These are phyloP conservation scores for Gonatopus flavifemur DNA, from an alignment of 1,140 invertebrate genomes.

Conservation along the genomic window DNA sequence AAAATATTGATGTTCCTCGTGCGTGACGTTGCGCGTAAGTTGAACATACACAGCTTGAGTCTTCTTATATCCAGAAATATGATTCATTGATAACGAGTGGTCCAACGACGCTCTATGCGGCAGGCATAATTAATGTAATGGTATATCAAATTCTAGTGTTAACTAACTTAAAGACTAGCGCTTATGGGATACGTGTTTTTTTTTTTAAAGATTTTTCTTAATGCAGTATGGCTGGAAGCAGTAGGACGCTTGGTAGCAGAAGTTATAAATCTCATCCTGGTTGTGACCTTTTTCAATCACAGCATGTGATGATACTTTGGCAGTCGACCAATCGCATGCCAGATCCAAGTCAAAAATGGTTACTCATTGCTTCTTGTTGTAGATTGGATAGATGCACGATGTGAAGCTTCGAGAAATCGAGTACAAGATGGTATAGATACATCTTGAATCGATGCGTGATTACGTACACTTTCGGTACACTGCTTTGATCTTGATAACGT, in stretches of 20 bases:
- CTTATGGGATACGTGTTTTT: conserved; percentile 29
- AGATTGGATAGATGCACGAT: conserved; percentile 9
- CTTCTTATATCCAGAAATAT: conserved; percentile 27
- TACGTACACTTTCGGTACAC: conserved; percentile 15
- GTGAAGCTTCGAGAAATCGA: conserved; percentile 8
- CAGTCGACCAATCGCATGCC: conserved; percentile 10
- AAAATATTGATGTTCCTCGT: conserved; percentile 13
- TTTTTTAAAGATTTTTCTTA: background rate
- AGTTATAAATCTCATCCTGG: conserved; percentile 16
- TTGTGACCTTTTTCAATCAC: conserved; percentile 22
- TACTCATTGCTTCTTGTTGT: conserved; percentile 16
- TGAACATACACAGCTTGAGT: conserved; percentile 19
- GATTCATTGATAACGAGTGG: conserved; percentile 23
- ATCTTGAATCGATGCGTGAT: conserved; percentile 11
- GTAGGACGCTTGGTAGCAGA: conserved; percentile 5
- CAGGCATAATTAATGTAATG: conserved; percentile 51
- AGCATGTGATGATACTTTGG: conserved; percentile 8
- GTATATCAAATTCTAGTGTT: conserved; percentile 49
- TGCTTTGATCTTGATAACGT: conserved; percentile 25
- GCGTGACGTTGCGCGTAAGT: conserved; percentile 9
- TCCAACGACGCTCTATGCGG: conserved; percentile 55
- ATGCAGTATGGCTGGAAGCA: conserved; percentile 13
- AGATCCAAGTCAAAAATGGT: conserved; percentile 9
- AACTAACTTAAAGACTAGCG: conserved; percentile 55
- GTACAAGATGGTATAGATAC: conserved; percentile 9